Evolutionary conservation across 2,888 invertebrate species (phyloP), one percentile per base, ranked within the genome.

Genomic region (Tenodera sinensis): DNA sequence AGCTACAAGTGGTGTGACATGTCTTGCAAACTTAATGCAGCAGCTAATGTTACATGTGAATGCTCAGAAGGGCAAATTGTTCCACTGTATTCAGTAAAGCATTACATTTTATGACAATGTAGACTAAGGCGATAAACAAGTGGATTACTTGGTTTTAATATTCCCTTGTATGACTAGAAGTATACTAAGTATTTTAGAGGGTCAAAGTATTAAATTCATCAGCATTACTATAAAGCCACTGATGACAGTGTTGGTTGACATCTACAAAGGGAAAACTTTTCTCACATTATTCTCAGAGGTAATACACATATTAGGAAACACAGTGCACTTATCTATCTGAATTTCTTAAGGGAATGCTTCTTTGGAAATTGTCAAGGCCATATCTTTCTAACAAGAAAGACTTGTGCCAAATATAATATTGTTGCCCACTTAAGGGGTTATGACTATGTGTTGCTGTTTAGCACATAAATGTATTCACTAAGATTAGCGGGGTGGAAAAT

Each of bases 401-500:
- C 20, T 20, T 34, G 1, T 12, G 42, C 42, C 42, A 42, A 42
- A 42, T 42, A 42, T 12, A 42, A 42, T 42, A 42, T 42, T 42
- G 34, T 42, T 42, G 42, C 1, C 42, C 42, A 42, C 12, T 20
- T 71, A 71, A 20, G 4, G 54, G 20, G 54, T 1, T 71, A 6
- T 34, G 54, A 12, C 14, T 20, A 20, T 71, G 6, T 71, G 54
- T 71, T 71, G 54, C 2, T 71, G 6, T 71, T 71, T 20, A 71
- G 20, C 25, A 3, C 54, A 71, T 15, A 71, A 71, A 71, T 71
- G 25, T 42, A 28, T 25, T 12, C 34, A 81, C 20, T 30, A 86
- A 20, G 81, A 28, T 25, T 87, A 83, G 8, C 84, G 86, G 20
- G 90, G 90, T 15, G 90, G 91, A 28, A 90, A 91, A 92, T 97